Evolutionary conservation across 2,888 invertebrate genomes (phyloP), one percentile per base, ranked within the genome.

Genomic region (Heteromurus nitidus): DNA sequence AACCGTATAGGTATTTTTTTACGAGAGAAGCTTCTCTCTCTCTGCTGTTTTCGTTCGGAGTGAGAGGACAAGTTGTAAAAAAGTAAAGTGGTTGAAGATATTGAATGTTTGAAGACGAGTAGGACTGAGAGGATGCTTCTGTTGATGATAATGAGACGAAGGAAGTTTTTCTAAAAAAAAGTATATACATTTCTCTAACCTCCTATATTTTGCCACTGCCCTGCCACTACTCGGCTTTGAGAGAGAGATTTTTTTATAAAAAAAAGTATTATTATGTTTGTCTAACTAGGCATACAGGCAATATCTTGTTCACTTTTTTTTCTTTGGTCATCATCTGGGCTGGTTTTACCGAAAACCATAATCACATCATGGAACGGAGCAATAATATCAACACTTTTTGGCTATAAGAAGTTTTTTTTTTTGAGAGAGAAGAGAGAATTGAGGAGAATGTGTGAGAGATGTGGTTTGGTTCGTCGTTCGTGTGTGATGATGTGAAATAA

Each of bases 21-120:
- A 64, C 7, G 53, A 53, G 53, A 53, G 24, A 55, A 65, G 36
- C 44, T 65, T 64, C 26, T 62, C 53, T 20, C 50, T 67, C 58
- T 30, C 74, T 77, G 72, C 79, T 79, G 79, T 79, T 79, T 79
- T 79, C 79, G 79, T 36, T 24, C 16, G 58, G 58, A 58, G 26
- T 11, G 74, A 67, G 76, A 76, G 79, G 79, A 79, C 79, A 79
- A 79, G 80, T 80, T 80, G 70, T 79, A 79, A 80, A 80, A 77
- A 80, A 80, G 80, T 80, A 73, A 80, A 80, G 80, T 80, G 80
- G 80, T 80, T 80, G 80, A 65, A 69, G 55, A 50, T 44, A 36
- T 79, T 72, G 72, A 72, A 47, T 47, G 65, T 69, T n/a, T 68
- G 68, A 77, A 47, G 62, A 36, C 67, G 76, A 77, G 58, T 30